A percentile compares a stretch with the other conserved stretches of the same genome.
These are phyloP conservation scores for Gambelia wislizenii DNA, from an alignment of 2,797 vertebrate genomes.

Conservation along the genomic window DNA sequence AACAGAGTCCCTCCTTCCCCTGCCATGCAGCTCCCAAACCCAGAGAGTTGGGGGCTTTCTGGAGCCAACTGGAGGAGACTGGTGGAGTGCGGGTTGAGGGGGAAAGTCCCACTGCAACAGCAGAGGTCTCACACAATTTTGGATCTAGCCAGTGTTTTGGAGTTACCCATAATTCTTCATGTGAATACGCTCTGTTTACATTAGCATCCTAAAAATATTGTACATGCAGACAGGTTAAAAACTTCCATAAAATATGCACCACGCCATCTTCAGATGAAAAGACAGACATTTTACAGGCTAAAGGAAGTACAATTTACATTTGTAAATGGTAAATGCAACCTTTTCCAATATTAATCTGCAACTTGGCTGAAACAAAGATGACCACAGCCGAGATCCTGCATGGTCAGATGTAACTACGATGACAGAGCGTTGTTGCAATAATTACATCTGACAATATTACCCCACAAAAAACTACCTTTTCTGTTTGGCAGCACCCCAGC, in stretches of 20 bases:
- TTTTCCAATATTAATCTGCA: background rate
- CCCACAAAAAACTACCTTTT: no score
- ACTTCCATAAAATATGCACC: background rate
- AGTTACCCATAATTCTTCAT: background rate
- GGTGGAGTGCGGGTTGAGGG: no score
- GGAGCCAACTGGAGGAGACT: no score
- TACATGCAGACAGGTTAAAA: background rate
- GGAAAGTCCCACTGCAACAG: background rate
- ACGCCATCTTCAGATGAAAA: background rate
- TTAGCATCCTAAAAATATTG: background rate
- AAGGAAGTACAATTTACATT: background rate
- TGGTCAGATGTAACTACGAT: no score
- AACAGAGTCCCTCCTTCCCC: background rate
- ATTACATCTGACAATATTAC: no score
- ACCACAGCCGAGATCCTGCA: background rate
- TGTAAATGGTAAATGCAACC: no score
- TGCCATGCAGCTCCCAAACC: background rate
- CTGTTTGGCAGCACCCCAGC: no score
- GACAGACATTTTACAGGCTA: background rate
- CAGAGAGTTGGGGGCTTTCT: no score
- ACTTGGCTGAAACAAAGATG: background rate
- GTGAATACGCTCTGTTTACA: background rate
- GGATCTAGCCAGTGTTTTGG: background rate
- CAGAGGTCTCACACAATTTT: background rate
- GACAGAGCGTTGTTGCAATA: no score